phyloP scores from a whole-genome alignment of 2,113 vertebrate species.

The Corydoras maculifer region DNA sequence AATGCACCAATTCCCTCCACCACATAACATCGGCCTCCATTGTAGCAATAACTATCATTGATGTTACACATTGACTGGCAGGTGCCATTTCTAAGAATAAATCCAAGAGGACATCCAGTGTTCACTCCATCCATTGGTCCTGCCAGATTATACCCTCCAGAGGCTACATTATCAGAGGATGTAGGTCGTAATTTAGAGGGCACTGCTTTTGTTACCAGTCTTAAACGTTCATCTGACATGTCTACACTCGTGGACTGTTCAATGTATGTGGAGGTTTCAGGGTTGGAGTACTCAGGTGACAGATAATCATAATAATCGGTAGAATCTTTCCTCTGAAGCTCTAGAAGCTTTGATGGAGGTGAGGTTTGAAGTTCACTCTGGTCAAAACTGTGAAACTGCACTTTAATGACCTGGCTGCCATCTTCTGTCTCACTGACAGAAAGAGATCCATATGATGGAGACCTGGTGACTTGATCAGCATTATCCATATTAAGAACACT shows the following conservation, averaged over 20 bases:
- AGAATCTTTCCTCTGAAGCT: conserved; percentile 60
- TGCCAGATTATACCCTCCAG: not conserved
- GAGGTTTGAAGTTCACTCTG: conserved; percentile 47
- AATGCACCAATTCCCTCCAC: conserved; percentile 76
- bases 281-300: conserved; percentile 78
- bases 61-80: conserved; percentile 73
- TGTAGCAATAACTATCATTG: conserved; percentile 76
- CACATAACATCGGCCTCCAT: conserved; percentile 79
- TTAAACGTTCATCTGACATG: conserved; percentile 65
- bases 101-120: conserved; percentile 64
- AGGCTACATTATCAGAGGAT: conserved; percentile 11
- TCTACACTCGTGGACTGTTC: conserved; percentile 64
- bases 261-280: conserved; percentile 77
- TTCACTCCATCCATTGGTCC: not conserved
- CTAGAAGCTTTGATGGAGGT: conserved; percentile 43
- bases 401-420: conserved; percentile 60
- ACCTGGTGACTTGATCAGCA: conserved; percentile 46
- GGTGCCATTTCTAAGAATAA: conserved; percentile 67
- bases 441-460: conserved; percentile 31
- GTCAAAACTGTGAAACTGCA: conserved; percentile 71
- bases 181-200: conserved; percentile 43
- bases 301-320: conserved; percentile 84
- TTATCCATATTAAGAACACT: conserved; percentile 32
- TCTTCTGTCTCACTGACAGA: conserved; percentile 33
- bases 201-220: conserved; percentile 45